A percentile compares a stretch with the other conserved stretches of the same genome.
Evolutionary conservation across 2,888 invertebrate species (phyloP).

Genomic region (Eilema sororculum): DNA sequence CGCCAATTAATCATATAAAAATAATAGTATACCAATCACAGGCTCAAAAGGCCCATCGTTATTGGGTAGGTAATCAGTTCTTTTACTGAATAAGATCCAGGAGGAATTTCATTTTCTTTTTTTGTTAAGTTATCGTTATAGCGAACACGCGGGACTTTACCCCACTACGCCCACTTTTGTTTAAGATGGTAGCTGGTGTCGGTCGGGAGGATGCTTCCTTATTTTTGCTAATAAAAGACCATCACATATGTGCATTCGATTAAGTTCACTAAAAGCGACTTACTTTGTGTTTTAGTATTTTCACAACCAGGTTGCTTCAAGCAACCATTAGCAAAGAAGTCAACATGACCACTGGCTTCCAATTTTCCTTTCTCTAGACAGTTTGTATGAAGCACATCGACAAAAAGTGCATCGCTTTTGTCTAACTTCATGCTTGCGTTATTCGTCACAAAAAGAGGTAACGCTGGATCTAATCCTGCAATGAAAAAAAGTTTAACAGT

Average conservation of each 20-base stretch:
- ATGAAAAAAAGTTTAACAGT: too few species aligned
- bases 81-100: too few species aligned
- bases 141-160: too few species aligned
- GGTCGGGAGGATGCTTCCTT: background rate
- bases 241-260: background rate
- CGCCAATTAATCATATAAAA: too few species aligned
- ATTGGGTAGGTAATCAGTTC: too few species aligned
- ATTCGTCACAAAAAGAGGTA: slow-evolving; percentile 87
- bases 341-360: slow-evolving; percentile 82
- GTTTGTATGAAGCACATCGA: slow-evolving; percentile 89
- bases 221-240: background rate
- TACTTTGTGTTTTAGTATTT: slow-evolving; percentile 61
- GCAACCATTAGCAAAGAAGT: slow-evolving; percentile 88
- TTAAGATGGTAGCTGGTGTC: background rate
- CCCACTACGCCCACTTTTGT: too few species aligned
- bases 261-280: slow-evolving; percentile 26
- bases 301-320: slow-evolving; percentile 87
- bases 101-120: too few species aligned
- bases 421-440: slow-evolving; percentile 82
- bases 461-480: slow-evolving; percentile 89
- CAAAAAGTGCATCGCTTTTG: slow-evolving; percentile 86
- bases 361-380: slow-evolving; percentile 86
- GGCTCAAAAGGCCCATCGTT: too few species aligned
- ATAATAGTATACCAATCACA: too few species aligned
- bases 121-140: too few species aligned